Evolutionary conservation across 2,113 vertebrate genomes (phyloP), one percentile per base, ranked within the genome.

Genomic region (Spermophilus dauricus): DNA sequence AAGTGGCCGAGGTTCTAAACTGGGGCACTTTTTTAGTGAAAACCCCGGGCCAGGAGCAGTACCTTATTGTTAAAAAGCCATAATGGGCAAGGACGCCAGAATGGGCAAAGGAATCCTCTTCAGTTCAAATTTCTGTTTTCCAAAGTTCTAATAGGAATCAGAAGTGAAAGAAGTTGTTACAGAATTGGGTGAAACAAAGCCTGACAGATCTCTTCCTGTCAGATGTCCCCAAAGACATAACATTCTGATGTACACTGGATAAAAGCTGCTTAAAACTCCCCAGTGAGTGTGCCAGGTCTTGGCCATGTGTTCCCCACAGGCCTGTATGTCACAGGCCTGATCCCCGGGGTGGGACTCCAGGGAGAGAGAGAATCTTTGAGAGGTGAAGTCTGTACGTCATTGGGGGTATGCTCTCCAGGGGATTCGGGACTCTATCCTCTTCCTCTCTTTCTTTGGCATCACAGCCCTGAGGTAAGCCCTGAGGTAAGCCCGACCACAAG

Each of bases 51-150:
- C 48, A 16, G 61, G 11, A 89, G 24, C 13, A 63, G 65, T 16
- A 26, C 39, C 22, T 83, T 86, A n/a, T 13, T 72, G 32, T 48
- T 37, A 67, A 16, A 86, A 28, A 13, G n/a, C 4, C 12, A 39
- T n/a, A 32, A 56, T 45, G 26, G 8, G 67, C 20, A 39, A 90
- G 48, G 7, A 63, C 4, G 34, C 78, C 4, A 80, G 61, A 67
- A 53, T 20, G 11, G 34, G 11, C 30, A 90, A 48, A 94, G 18
- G 51, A 80, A 61, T 82, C 20, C 26, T 63, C 24, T 75, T n/a
- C 84, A 82, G n/a, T 92, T 94, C 61, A 77, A 82, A 89, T 72
- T 18, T 86, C 3, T 93, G 37, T 61, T 95, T 58, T 37, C n/a
- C 16, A 5, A 4, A 30, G 53, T 83, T 61, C 56, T 53, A 80